Conservation (phyloP, 2,113 vertebrate species). For the Nesogale talazaci region DNA sequence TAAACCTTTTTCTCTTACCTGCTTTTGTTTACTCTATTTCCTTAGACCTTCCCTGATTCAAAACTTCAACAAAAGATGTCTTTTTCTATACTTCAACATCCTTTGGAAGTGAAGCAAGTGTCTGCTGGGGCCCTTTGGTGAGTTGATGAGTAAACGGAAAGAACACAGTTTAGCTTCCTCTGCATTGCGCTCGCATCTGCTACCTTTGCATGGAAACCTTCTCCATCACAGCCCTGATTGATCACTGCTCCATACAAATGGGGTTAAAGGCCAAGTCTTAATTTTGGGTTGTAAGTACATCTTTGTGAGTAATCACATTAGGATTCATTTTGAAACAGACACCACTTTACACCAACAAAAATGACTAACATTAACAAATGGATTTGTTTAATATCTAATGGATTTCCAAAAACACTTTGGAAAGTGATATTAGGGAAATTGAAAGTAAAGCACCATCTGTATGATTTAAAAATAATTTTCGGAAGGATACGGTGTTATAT, state of each 20-base stretch:
- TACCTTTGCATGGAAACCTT: neutral
- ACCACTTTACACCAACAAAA: constrained; percentile 50
- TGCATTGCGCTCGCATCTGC: neutral
- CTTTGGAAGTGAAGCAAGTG: neutral
- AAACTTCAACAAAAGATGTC: constrained; percentile 51
- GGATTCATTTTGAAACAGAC: constrained; percentile 2
- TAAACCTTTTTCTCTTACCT: neutral
- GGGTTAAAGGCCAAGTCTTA: neutral
- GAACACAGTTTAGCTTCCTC: constrained; percentile 20
- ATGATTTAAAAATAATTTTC: constrained; percentile 23
- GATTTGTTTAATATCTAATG: neutral
- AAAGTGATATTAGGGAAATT: constrained; percentile 2
- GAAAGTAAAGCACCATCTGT: neutral
- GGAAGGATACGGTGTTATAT: neutral
- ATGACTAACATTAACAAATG: neutral
- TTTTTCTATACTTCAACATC: constrained; percentile 28
- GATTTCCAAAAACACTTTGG: constrained; percentile 25
- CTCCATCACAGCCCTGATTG: neutral
- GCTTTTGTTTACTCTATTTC: constrained; percentile 13
- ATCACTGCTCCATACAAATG: neutral
- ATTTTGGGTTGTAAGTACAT: neutral
- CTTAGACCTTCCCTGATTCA: constrained; percentile 7
- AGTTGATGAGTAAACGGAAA: neutral
- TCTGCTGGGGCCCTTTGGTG: constrained; percentile 12
- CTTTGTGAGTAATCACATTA: constrained; percentile 2